A percentile compares a stretch with the other conserved stretches of the same genome.
These are phyloP conservation scores for Automeris io DNA, from an alignment of 2,888 invertebrate genomes.

Conservation along the genomic window DNA sequence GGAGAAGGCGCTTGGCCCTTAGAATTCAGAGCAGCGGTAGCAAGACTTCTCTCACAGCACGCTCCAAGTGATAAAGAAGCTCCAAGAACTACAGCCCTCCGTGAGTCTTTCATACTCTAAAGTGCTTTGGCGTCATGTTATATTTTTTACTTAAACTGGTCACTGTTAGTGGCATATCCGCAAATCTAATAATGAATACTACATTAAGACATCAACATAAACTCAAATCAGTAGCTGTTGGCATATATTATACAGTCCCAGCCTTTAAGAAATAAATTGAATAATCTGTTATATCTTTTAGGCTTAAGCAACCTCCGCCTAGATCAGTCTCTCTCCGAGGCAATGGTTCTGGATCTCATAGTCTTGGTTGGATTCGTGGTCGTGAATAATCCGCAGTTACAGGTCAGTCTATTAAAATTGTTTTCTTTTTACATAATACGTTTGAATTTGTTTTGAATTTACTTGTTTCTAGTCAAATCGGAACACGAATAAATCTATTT, in stretches of 20 bases:
- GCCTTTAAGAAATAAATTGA: too few relatives aligned
- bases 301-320: slow-evolving; percentile 42
- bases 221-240: too few relatives aligned
- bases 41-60: slow-evolving; percentile 85
- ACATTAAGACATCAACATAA: too few relatives aligned
- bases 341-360: slow-evolving; percentile 86
- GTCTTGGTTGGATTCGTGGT: slow-evolving; percentile 90
- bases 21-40: slow-evolving; percentile 91
- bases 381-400: slow-evolving; percentile 79
- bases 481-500: too few relatives aligned
- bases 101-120: slow-evolving; percentile 45
- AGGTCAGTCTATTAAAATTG: slow-evolving; percentile 38
- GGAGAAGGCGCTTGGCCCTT: slow-evolving; percentile 90
- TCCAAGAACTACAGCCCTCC: slow-evolving; percentile 58
- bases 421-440: too few relatives aligned
- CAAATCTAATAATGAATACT: too few relatives aligned
- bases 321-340: slow-evolving; percentile 76
- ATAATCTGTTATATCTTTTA: slow-evolving; percentile 16
- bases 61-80: slow-evolving; percentile 70
- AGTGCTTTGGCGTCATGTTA: neutral
- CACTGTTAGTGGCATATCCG: too few relatives aligned
- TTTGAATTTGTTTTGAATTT: too few relatives aligned
- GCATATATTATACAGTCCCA: too few relatives aligned
- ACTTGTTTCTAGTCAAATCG: neutral
- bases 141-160: too few relatives aligned